Evolutionary conservation across 2,888 invertebrate species (phyloP), one percentile per base, ranked within the genome.

Genomic region (Tortrix viridana): DNA sequence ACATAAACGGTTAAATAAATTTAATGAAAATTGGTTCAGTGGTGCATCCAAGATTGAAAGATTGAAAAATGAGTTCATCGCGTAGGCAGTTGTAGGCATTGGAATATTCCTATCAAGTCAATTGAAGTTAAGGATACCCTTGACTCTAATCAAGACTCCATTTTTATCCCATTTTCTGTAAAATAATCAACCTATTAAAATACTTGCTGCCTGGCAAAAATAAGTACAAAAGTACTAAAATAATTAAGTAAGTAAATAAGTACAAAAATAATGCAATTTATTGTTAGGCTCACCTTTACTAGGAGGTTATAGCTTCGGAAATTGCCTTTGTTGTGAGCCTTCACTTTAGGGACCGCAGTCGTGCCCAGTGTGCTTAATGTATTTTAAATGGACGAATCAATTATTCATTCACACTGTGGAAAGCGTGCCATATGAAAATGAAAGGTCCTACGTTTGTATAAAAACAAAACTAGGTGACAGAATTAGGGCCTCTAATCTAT

Each of bases 361-460:
- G 77, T 78, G 76, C 74, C 72, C 75, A 65, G 74, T 71, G 69
- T 72, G 69, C 75, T 79, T 86, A 86, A 85, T 88, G 84, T 85
- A 85, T 86, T 85, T 87, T 86, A 83, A 85, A 88, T 83, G 80
- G 82, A 82, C 72, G 72, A 77, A 82, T 85, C 79, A 82, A 84
- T 85, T 85, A 86, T 85, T 76, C 76, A 84, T 85, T 76, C 76
- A 84, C 72, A 71, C 67, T 75, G 69, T 67, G 70, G 73, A 74
- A 78, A 75, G 72, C 71, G 74, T 72, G 71, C 71, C 71, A 76
- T 71, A 70, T 77, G 77, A 79, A 81, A 84, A 80, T 79, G 76
- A 80, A 82, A 81, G 71, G 71, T 69, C 68, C 66, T 82, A 74
- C 80, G 80, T 69, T 77, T 85, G 79, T 73, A 82, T 79, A 69